A percentile compares a stretch with the other conserved stretches of the same genome.
Evolutionary conservation across 2,113 vertebrate species (phyloP).

Genomic region (Pampusana beccarii): DNA sequence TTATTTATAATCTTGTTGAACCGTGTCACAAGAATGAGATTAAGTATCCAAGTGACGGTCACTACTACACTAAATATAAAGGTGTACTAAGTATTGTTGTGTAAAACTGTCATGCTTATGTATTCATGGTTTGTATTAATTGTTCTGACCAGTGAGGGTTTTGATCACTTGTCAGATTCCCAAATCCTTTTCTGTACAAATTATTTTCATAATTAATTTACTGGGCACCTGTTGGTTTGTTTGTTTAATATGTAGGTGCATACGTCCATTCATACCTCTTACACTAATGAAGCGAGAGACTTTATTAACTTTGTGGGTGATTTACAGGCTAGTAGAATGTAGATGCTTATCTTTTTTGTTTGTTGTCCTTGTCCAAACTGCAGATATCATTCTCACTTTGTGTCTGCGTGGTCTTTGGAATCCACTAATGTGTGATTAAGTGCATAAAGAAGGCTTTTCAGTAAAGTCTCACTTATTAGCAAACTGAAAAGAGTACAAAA

Average conservation of each 20-base stretch:
- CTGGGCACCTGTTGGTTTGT: neutral
- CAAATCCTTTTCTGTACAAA: neutral
- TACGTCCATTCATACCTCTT: neutral
- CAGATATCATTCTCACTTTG: neutral
- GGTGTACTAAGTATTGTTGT: neutral
- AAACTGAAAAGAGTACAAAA: neutral
- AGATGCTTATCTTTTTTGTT: neutral
- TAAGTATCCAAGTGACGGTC: neutral
- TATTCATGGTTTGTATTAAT: neutral
- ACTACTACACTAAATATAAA: neutral
- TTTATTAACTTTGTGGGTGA: neutral
- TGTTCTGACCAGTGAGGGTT: neutral
- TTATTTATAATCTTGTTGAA: neutral
- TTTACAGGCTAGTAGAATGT: neutral
- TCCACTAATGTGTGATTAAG: neutral
- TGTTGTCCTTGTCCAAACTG: neutral
- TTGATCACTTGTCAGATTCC: neutral
- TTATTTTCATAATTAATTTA: neutral
- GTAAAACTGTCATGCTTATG: neutral
- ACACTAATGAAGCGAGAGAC: neutral
- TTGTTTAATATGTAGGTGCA: neutral
- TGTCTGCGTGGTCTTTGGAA: neutral
- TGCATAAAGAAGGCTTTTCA: neutral
- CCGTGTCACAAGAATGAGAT: neutral
- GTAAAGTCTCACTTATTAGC: neutral